phyloP scores from a whole-genome alignment of 2,113 vertebrate species.

The Percina caprodes region DNA sequence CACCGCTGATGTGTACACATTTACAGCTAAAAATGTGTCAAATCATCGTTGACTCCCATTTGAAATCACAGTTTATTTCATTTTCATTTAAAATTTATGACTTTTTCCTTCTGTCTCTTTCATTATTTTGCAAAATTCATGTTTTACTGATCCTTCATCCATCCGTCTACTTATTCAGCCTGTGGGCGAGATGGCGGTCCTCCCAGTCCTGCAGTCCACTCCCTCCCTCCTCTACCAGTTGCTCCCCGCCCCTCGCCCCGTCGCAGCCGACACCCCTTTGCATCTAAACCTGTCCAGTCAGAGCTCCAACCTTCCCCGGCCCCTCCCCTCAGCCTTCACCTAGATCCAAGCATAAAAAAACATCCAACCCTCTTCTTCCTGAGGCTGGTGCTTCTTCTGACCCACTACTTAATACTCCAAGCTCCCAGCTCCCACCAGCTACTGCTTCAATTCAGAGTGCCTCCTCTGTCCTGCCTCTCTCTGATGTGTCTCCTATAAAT shows the following conservation, averaged over 20 bases:
- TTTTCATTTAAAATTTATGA: conserved; percentile 31
- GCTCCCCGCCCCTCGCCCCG: conserved; percentile 71
- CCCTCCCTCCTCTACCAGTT: conserved; percentile 72
- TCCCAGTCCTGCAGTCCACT: conserved; percentile 36
- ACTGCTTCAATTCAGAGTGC: conserved; percentile 14
- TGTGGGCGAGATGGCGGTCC: conserved; percentile 50
- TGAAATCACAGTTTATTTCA: conserved; percentile 9
- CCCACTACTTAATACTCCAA: conserved; percentile 13
- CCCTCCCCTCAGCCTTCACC: conserved; percentile 76
- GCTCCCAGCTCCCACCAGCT: conserved; percentile 2
- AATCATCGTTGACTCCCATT: neutral
- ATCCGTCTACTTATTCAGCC: conserved; percentile 52
- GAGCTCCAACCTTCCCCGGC: conserved; percentile 56
- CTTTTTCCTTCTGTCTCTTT: conserved; percentile 36
- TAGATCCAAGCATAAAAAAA: conserved; percentile 64
- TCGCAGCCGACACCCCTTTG: conserved; percentile 57
- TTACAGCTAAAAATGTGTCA: neutral
- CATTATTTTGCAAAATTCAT: conserved; percentile 6
- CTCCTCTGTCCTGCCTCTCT: conserved; percentile 6
- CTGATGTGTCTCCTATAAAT: conserved; percentile 22
- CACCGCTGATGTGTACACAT: neutral
- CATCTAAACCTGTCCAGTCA: conserved; percentile 46
- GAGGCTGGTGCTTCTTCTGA: conserved; percentile 21
- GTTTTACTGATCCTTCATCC: conserved; percentile 18
- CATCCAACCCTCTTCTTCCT: neutral